Evolutionary conservation across 2,888 invertebrate species (phyloP).

Genomic region (Ochropacha duplaris): DNA sequence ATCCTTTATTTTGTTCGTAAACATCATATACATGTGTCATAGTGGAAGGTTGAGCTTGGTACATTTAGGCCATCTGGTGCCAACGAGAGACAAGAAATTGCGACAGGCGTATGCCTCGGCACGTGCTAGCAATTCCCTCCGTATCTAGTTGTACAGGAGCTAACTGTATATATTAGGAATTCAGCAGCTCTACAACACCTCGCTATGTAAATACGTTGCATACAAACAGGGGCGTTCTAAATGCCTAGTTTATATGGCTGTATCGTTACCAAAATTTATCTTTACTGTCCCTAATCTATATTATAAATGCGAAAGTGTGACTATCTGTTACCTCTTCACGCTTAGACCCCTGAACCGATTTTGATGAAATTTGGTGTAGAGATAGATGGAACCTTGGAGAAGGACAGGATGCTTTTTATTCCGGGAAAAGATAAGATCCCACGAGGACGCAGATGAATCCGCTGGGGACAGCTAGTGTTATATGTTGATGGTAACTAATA

Average conservation of each 20-base stretch:
- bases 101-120: neutral
- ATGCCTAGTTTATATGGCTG: neutral
- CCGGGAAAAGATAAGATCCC: too few species aligned
- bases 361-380: too few species aligned
- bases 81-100: neutral
- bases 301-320: too few species aligned
- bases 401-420: too few species aligned
- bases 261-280: too few species aligned
- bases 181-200: slow-evolving; percentile 6
- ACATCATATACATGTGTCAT: neutral
- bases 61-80: neutral
- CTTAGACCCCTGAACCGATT: too few species aligned
- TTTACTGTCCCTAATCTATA: too few species aligned
- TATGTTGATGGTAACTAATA: too few species aligned
- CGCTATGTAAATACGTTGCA: neutral
- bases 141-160: neutral
- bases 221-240: neutral
- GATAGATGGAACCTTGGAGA: too few species aligned
- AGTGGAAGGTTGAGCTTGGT: neutral
- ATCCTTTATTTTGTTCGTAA: neutral
- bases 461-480: too few species aligned
- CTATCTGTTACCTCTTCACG: too few species aligned
- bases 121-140: neutral
- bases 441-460: too few species aligned
- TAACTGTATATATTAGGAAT: slow-evolving; percentile 13